phyloP scores from a whole-genome alignment of 1,140 invertebrate species.

The Tetranychus cinnabarinus region DNA sequence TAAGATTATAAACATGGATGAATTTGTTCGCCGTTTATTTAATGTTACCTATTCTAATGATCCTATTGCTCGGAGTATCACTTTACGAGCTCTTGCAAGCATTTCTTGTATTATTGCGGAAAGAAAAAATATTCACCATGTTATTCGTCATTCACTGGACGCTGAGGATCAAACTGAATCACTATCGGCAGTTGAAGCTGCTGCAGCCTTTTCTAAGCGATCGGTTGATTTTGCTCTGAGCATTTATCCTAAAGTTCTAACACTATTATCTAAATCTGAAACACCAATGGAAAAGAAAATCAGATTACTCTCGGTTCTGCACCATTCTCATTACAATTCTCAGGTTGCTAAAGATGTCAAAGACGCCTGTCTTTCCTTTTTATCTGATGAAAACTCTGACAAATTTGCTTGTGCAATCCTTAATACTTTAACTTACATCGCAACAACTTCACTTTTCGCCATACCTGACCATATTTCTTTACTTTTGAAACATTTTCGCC shows the following conservation, averaged over 20 bases:
- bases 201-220: slow-evolving; percentile 63
- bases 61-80: slow-evolving; percentile 67
- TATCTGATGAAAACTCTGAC: slow-evolving; percentile 46
- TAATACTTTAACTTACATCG: slow-evolving; percentile 61
- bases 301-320: slow-evolving; percentile 63
- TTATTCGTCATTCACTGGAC: slow-evolving; percentile 67
- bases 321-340: slow-evolving; percentile 81
- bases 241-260: slow-evolving; percentile 80
- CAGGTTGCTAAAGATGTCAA: slow-evolving; percentile 46
- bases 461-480: slow-evolving; percentile 52
- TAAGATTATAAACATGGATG: slow-evolving; percentile 87
- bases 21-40: slow-evolving; percentile 76
- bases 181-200: slow-evolving; percentile 82
- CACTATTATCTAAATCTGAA: slow-evolving; percentile 76
- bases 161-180: slow-evolving; percentile 86
- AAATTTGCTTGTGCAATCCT: slow-evolving; percentile 67
- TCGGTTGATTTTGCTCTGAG: slow-evolving; percentile 85
- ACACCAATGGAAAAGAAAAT: slow-evolving; percentile 77
- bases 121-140: slow-evolving; percentile 79
- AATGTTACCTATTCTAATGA: slow-evolving; percentile 91
- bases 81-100: slow-evolving; percentile 60
- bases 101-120: slow-evolving; percentile 79
- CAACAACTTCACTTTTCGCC: slow-evolving; percentile 63
- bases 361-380: slow-evolving; percentile 47
- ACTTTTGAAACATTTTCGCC: slow-evolving; percentile 29